These are phyloP conservation scores for Mionectes macconnelli DNA, from an alignment of 2,113 vertebrate species.

Conservation along the genomic window DNA sequence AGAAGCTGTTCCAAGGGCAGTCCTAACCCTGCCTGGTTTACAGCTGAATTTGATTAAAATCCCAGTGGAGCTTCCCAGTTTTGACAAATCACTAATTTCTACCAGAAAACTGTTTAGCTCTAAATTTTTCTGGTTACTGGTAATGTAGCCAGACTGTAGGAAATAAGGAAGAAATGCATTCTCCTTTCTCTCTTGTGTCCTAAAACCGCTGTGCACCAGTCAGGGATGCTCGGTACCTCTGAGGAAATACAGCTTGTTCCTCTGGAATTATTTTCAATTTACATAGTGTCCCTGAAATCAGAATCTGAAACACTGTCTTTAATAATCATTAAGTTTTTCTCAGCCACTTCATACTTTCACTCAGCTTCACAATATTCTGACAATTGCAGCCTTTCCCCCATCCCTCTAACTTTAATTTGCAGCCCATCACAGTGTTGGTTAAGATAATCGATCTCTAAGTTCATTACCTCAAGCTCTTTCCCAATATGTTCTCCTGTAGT, in stretches of 20 bases:
- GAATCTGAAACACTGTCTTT: neutral
- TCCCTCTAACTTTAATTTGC: slow-evolving; percentile 45
- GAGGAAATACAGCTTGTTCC: neutral
- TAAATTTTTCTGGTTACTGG: neutral
- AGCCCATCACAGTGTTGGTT: slow-evolving; percentile 11
- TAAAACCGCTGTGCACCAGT: neutral
- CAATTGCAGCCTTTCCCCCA: neutral
- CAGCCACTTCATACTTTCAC: neutral
- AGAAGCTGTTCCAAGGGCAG: neutral
- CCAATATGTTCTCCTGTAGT: slow-evolving; percentile 42
- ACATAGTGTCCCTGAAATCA: neutral
- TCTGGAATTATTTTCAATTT: neutral
- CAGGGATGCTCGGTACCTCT: neutral
- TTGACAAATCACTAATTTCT: neutral
- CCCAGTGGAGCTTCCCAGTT: neutral
- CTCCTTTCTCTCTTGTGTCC: neutral
- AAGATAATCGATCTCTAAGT: slow-evolving; percentile 58
- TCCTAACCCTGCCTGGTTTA: neutral
- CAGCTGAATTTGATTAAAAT: neutral
- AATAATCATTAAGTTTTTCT: slow-evolving; percentile 30
- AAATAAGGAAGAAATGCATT: neutral
- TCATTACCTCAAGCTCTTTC: slow-evolving; percentile 49
- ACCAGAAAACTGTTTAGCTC: neutral
- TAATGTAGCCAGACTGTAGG: neutral
- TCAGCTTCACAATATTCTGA: neutral